Evolutionary conservation across 2,113 vertebrate genomes (phyloP), one percentile per base, ranked within the genome.

Genomic region (Elgaria multicarinata): DNA sequence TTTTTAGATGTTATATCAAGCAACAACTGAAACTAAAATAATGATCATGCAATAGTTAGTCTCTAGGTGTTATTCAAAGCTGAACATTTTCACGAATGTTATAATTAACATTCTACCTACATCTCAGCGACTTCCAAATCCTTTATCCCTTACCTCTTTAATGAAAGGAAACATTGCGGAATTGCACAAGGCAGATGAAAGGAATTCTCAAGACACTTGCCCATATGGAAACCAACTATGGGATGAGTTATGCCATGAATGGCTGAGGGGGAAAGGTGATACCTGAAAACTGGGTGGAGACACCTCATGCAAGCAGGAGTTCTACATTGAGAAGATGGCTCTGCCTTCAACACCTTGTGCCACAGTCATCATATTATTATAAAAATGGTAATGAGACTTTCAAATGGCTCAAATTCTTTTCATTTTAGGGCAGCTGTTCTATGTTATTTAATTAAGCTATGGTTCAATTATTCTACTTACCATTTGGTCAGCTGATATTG

Each of bases 1-100:
- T 96, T 97, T 84, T 93, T n/a, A n/a, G n/a, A n/a, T n/a, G n/a
- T n/a, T n/a, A n/a, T 95, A 31, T 94, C 96, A 90, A 97, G 96
- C 91, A 98, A 97, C 76, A 93, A 90, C 91, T 97, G 96, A 81
- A 98, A 26, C 98, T 98, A 89, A 83, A 95, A 83, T 93, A 93
- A 88, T 92, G 46, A 90, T 26, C 31, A 77, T 26, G n/a, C n/a
- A n/a, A n/a, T 80, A 66, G 8, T 91, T 31, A 71, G 7, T 79
- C 31, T 6, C 44, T 4, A 0, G 84, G 33, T 3, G 26, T 83
- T 89, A 42, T 77, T 66, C 81, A 67, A 84, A 42, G n/a, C 24
- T 33, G 24, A 42, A 8, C 26, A 24, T 67, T 89, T 85, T 85
- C 62, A 66, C 24, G 26, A 14, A 6, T 44, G 18, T 62, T 39